Base-by-base conservation (phyloP, 2,113 vertebrate species). In the Istiophorus platypterus region DNA sequence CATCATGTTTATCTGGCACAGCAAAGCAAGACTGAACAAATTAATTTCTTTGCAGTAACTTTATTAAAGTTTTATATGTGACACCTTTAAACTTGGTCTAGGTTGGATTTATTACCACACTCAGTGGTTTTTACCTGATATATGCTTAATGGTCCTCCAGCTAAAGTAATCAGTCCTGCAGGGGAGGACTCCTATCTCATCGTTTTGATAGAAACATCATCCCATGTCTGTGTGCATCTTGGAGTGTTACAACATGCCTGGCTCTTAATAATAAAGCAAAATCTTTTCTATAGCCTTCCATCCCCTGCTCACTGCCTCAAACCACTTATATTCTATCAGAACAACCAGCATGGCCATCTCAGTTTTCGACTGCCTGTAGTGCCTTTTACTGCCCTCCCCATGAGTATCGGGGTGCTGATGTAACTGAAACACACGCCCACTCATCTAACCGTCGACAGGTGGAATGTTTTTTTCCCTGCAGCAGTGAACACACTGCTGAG, bases 271-370 rank as follows among this genome's bases (percentile, higher is more conserved):
- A 88, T 81, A 84, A 81, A 82, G 57, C 49, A 72, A 72, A 69
- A 82, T 88, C 77, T 86, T 81, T 64, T 63, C 84, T 31, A 47
- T 49, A 80, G 74, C 59, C 58, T 47, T 78, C 41, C 18, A 51
- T 85, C 76, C 31, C 59, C 37, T 49, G 65, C 86, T 71, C 17
- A n/a, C 62, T 65, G 80, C 89, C 85, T 77, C 29, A 37, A 88
- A 80, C 75, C 22, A 41, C 70, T 90, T 72, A 82, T 81, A 77
- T 89, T 86, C 66, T 85, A 89, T 92, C 75, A 78, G 82, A 90
- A 80, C 68, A 80, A 41, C 58, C 51, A 57, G 59, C 34, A 49
- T 45, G 85, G 63, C 67, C 78, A 56, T 76, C 41, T 82, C 58
- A 45, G 68, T 80, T 39, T 76, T 73, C 66, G n/a, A 26, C 86